Conservation (phyloP, 2,888 invertebrate genomes). For the Limnephilus rhombicus region DNA sequence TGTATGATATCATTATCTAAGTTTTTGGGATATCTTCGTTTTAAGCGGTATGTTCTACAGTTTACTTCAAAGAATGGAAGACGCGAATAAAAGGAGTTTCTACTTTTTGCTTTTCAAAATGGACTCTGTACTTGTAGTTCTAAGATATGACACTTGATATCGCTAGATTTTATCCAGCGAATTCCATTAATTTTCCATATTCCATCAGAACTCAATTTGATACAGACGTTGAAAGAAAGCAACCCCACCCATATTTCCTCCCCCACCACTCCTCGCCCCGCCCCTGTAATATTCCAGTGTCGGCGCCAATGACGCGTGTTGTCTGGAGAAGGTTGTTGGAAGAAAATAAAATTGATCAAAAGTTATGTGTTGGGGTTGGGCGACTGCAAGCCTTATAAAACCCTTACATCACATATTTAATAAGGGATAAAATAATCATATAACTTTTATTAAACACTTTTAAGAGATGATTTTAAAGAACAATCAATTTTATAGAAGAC, state of each 20-base stretch:
- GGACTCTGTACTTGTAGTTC: neutral
- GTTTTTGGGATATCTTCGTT: too few species aligned
- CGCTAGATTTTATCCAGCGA: conserved; percentile 42
- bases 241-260: neutral
- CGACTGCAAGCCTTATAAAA: neutral
- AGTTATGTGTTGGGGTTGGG: neutral
- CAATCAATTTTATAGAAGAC: neutral
- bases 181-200: conserved; percentile 57
- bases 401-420: neutral
- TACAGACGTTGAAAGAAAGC: conserved; percentile 51
- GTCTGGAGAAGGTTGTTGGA: conserved; percentile 12
- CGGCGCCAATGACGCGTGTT: conserved; percentile 25
- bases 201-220: conserved; percentile 61
- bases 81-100: too few species aligned
- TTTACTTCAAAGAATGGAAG: too few species aligned
- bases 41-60: too few species aligned
- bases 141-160: conserved; percentile 32
- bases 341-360: conserved; percentile 22
- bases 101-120: neutral
- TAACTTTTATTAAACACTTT: neutral
- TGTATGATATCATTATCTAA: neutral
- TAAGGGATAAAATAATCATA: neutral
- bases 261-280: neutral
- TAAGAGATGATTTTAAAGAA: neutral
- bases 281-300: neutral